These are phyloP conservation scores for Creontiades dilutus DNA, from an alignment of 2,888 invertebrate genomes.

Conservation along the genomic window DNA sequence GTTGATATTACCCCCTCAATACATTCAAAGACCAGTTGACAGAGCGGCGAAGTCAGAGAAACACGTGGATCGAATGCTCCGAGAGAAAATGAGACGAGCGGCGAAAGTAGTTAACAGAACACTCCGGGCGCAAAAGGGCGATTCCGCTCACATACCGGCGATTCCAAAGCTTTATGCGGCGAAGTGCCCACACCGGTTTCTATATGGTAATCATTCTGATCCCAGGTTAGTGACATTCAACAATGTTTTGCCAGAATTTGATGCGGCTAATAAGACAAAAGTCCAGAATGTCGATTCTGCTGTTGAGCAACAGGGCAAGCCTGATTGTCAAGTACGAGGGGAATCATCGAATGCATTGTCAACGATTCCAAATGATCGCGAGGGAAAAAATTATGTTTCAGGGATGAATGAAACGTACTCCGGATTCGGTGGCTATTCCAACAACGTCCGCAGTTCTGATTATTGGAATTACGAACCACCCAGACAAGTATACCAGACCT, in stretches of 20 bases:
- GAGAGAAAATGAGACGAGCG: not conserved
- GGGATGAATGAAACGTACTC: no score
- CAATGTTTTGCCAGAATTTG: not conserved
- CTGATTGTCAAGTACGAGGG: not conserved
- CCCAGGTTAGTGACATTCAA: not conserved
- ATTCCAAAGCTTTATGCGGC: not conserved
- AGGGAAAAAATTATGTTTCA: no score
- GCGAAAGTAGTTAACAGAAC: not conserved
- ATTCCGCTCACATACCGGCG: not conserved
- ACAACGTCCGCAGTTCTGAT: not conserved
- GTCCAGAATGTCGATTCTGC: not conserved
- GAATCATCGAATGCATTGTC: not conserved
- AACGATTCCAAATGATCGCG: no score
- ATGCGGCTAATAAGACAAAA: not conserved
- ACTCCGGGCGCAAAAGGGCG: not conserved
- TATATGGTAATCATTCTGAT: not conserved
- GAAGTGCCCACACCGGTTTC: not conserved
- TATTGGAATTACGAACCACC: not conserved
- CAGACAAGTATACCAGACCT: not conserved
- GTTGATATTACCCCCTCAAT: not conserved
- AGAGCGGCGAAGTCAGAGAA: not conserved
- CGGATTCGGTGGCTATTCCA: no score
- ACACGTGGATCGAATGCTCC: not conserved
- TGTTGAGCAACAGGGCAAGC: not conserved
- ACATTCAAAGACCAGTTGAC: not conserved